phyloP scores from a whole-genome alignment of 1,140 invertebrate species.

The Drosophila oshimai region DNA sequence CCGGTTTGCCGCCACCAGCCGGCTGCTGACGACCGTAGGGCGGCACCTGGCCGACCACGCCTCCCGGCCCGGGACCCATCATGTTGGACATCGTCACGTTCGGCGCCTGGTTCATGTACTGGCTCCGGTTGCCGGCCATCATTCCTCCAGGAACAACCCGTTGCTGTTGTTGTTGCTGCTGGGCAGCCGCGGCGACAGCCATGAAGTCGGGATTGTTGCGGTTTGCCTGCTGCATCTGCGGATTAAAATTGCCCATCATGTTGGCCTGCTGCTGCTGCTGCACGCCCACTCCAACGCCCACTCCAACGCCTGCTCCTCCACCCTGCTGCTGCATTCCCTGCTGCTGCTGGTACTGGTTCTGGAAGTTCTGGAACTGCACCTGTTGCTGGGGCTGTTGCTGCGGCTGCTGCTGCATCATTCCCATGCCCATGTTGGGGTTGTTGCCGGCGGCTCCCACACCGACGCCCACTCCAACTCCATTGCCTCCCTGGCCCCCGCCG shows the following conservation, averaged over 20 bases:
- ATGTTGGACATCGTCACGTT: slow-evolving; percentile 84
- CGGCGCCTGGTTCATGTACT: slow-evolving; percentile 80
- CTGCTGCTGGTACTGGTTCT: slow-evolving; percentile 69
- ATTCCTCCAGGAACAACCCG: slow-evolving; percentile 66
- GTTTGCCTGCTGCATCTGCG: slow-evolving; percentile 78
- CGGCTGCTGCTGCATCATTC: slow-evolving; percentile 65
- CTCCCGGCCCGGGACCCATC: slow-evolving; percentile 82
- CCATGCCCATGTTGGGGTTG: slow-evolving; percentile 59
- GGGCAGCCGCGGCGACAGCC: slow-evolving; percentile 67
- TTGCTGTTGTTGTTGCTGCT: slow-evolving; percentile 83
- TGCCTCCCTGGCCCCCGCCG: slow-evolving; percentile 46
- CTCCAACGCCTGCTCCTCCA: slow-evolving; percentile 43
- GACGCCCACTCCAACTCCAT: slow-evolving; percentile 47
- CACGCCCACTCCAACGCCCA: slow-evolving; percentile 67
- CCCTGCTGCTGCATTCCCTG: slow-evolving; percentile 66
- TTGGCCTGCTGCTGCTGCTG: slow-evolving; percentile 78
- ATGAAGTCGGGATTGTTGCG: slow-evolving; percentile 83
- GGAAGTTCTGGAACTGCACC: slow-evolving; percentile 80
- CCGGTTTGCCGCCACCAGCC: slow-evolving; percentile 73
- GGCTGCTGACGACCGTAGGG: slow-evolving; percentile 82
- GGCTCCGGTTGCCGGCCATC: slow-evolving; percentile 79
- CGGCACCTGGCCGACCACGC: slow-evolving; percentile 79
- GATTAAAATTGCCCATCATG: slow-evolving; percentile 82
- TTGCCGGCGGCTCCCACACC: slow-evolving; percentile 36
- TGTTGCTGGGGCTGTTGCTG: slow-evolving; percentile 64